Conservation (phyloP, 1,140 invertebrate species). For the Pseudoatta argentina region DNA sequence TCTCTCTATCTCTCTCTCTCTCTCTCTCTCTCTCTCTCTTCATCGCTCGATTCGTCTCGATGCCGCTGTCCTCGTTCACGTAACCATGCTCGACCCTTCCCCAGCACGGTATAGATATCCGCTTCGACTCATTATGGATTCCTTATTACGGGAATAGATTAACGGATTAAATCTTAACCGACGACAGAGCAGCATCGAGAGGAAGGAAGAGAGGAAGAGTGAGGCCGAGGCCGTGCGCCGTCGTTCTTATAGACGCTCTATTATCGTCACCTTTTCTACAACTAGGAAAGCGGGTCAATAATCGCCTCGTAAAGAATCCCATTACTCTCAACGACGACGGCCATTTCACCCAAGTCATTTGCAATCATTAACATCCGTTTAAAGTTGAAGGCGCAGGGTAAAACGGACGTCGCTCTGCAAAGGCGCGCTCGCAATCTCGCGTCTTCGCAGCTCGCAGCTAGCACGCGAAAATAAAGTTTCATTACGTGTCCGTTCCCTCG, state of each 20-base stretch:
- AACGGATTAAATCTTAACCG: constrained; percentile 78
- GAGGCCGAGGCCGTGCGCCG: constrained; percentile 45
- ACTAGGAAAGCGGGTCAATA: constrained; percentile 74
- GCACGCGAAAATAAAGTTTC: constrained; percentile 61
- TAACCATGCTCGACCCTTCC: constrained; percentile 69
- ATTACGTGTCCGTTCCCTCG: constrained; percentile 38
- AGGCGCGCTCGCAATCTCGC: constrained; percentile 37
- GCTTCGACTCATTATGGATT: constrained; percentile 79
- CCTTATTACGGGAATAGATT: constrained; percentile 78
- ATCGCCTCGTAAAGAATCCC: constrained; percentile 75
- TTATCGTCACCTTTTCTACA: constrained; percentile 72
- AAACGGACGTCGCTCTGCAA: constrained; percentile 5
- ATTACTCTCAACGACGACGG: constrained; percentile 67
- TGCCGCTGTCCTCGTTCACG: constrained; percentile 58
- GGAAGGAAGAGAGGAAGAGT: constrained; percentile 27
- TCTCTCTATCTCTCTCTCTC: constrained; percentile 28
- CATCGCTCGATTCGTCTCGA: constrained; percentile 50
- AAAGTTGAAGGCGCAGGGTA: constrained; percentile 31
- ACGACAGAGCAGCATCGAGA: constrained; percentile 59
- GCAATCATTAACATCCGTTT: constrained; percentile 72
- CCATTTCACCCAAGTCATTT: constrained; percentile 67
- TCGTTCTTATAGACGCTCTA: constrained; percentile 58
- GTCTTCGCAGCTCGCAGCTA: constrained; percentile 4
- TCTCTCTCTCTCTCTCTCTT: constrained; percentile 44
- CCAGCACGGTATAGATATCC: constrained; percentile 66